Evolutionary conservation across 2,888 invertebrate genomes (phyloP).

Genomic region (Bhutanitis thaidina): DNA sequence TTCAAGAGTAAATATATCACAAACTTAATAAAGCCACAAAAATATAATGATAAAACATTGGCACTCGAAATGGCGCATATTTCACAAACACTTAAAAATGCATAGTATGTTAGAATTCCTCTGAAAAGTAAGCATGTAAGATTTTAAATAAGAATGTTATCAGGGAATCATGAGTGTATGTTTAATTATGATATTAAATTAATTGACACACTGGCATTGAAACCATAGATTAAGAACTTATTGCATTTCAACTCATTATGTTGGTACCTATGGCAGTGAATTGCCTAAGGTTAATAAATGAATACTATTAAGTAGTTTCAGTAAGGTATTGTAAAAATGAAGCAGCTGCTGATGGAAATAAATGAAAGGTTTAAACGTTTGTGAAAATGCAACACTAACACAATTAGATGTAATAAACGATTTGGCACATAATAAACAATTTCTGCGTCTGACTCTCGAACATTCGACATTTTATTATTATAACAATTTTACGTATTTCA

Average conservation of each 20-base stretch:
- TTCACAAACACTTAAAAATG: slow-evolving; percentile 21
- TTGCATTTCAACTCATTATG: no score
- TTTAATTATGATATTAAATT: no score
- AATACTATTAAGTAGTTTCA: no score
- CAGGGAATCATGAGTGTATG: no score
- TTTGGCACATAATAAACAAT: slow-evolving; percentile 50
- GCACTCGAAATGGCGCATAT: slow-evolving; percentile 14
- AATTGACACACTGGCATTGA: no score
- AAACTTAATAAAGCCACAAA: slow-evolving; percentile 15
- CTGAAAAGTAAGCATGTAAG: no score
- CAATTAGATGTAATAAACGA: slow-evolving; percentile 24
- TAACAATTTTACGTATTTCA: slow-evolving; percentile 24
- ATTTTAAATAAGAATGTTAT: no score
- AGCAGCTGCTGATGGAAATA: no score
- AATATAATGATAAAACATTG: slow-evolving; percentile 22
- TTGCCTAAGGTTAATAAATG: background rate
- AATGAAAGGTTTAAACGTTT: slow-evolving; percentile 13
- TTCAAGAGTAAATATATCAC: slow-evolving; percentile 8
- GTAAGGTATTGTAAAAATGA: no score
- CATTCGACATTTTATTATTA: slow-evolving; percentile 25
- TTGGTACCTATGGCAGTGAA: no score
- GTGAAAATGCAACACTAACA: slow-evolving; percentile 9
- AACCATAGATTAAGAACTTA: no score
- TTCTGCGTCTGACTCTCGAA: slow-evolving; percentile 26
- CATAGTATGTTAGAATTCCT: slow-evolving; percentile 23